These are phyloP conservation scores for Gymnodraco acuticeps DNA, from an alignment of 2,797 vertebrate species.

Conservation along the genomic window DNA sequence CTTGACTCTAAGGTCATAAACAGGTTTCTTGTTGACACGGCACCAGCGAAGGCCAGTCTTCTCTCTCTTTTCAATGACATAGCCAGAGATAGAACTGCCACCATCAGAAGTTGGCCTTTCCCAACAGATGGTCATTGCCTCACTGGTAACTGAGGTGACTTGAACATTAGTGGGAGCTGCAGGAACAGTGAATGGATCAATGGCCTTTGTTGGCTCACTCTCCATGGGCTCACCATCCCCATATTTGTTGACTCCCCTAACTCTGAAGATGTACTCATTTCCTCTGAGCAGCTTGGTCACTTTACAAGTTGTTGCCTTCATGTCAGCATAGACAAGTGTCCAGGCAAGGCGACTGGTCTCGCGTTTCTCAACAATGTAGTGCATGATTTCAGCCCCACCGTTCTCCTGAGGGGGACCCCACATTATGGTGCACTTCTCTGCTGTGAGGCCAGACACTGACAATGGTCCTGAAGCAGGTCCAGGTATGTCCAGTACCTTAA, in stretches of 20 bases:
- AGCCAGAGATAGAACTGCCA: conserved; percentile 94
- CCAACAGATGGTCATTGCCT: conserved; percentile 98
- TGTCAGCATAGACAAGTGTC: conserved; percentile 94
- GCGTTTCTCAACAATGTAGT: conserved; percentile 98
- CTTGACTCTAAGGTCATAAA: conserved; percentile 98
- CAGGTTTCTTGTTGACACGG: conserved; percentile 98
- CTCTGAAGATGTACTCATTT: conserved; percentile 98
- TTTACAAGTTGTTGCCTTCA: conserved; percentile 96
- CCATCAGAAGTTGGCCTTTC: conserved; percentile 95
- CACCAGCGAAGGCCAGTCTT: conserved; percentile 96
- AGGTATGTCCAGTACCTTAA: conserved; percentile 96
- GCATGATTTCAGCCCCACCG: conserved; percentile 94
- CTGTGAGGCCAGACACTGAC: conserved; percentile 90
- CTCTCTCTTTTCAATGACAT: conserved; percentile 96
- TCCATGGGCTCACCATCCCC: conserved; percentile 95
- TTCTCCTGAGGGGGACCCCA: conserved; percentile 97
- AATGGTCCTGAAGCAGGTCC: conserved; percentile 95
- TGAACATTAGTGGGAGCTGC: conserved; percentile 93
- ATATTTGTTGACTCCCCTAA: conserved; percentile 96
- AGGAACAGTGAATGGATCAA: conserved; percentile 94
- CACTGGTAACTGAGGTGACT: conserved; percentile 93
- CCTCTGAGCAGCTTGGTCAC: conserved; percentile 96
- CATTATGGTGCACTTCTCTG: conserved; percentile 93
- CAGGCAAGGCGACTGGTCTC: conserved; percentile 97
- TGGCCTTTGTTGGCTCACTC: conserved; percentile 91